Evolutionary conservation across 2,113 vertebrate genomes (phyloP), one percentile per base, ranked within the genome.

Genomic region (Dasyornis broadbenti): DNA sequence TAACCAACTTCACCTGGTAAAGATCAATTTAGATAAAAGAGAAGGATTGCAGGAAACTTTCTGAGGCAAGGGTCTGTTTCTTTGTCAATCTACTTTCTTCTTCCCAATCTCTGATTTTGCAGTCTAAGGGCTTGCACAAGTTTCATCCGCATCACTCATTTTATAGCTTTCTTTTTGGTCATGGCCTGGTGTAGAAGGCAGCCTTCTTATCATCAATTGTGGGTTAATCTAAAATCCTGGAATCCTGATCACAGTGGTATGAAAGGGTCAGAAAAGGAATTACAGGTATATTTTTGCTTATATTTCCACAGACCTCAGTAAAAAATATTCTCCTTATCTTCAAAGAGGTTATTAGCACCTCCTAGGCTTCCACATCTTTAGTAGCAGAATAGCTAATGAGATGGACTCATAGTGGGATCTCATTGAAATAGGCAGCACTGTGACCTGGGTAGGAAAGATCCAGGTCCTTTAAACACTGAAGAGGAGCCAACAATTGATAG

Each of bases 1-100:
- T 91, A 94, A 72, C 35, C 50, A 94, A 3, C 23, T 86, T 84
- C 71, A 10, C 17, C 12, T 37, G 33, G 2, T 44, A 26, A 92
- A 90, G 42, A 78, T 5, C 19, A 85, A 61, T 90, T 85, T 91
- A 84, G 82, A 82, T 92, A 92, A 82, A 92, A 93, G 39, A 79
- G 27, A 6, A 44, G 6, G 10, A 75, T 33, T 71, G 31, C 30
- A 53, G 14, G 11, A 52, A 47, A 7, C n/a, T 39, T 68, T 82
- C 71, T 72, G 78, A 89, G 30, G 35, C 33, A 52, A 68, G 49
- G 13, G 10, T 60, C 47, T 81, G 9, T 59, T 80, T 89, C 45
- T 86, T 84, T 76, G 15, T 52, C 49, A 54, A 33, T 64, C 17
- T 7, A 12, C 20, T 81, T 82, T 70, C 60, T 72, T 78, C 20